Conservation (phyloP, 1,140 invertebrate genomes). For the Ectropis grisescens region DNA sequence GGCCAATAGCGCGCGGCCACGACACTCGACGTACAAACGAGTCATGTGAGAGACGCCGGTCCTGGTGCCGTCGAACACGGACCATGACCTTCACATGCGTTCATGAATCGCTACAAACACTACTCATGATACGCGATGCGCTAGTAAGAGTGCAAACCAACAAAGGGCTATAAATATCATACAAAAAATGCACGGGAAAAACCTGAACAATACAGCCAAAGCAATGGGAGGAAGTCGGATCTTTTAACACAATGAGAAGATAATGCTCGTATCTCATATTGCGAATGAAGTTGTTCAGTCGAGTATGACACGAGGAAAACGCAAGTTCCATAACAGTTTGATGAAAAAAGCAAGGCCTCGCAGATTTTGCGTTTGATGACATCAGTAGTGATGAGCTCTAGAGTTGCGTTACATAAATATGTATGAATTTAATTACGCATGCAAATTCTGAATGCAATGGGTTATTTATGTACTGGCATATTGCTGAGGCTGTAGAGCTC, state of each 20-base stretch:
- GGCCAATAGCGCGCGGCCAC: conserved; percentile 33
- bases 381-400: too few relatives aligned
- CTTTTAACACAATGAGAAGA: conserved; percentile 9
- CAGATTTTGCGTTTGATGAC: too few relatives aligned
- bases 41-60: conserved; percentile 28
- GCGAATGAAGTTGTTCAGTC: too few relatives aligned
- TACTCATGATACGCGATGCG: conserved; percentile 2
- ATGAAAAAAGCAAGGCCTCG: too few relatives aligned
- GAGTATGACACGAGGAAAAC: too few relatives aligned
- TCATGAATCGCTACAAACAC: conserved; percentile 7
- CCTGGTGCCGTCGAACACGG: conserved; percentile 21
- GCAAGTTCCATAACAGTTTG: too few relatives aligned
- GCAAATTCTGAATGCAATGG: neutral
- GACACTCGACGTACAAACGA: conserved; percentile 22
- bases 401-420: too few relatives aligned
- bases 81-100: conserved; percentile 43
- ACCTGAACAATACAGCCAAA: neutral
- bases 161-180: conserved; percentile 12
- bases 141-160: conserved; percentile 5
- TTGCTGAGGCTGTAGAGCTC: neutral
- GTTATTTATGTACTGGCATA: too few relatives aligned
- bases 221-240: conserved; percentile 13
- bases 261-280: too few relatives aligned
- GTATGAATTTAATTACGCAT: conserved; percentile 5
- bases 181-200: conserved; percentile 2